These are phyloP conservation scores for Lacerta agilis DNA, from an alignment of 2,797 vertebrate genomes.

Conservation along the genomic window DNA sequence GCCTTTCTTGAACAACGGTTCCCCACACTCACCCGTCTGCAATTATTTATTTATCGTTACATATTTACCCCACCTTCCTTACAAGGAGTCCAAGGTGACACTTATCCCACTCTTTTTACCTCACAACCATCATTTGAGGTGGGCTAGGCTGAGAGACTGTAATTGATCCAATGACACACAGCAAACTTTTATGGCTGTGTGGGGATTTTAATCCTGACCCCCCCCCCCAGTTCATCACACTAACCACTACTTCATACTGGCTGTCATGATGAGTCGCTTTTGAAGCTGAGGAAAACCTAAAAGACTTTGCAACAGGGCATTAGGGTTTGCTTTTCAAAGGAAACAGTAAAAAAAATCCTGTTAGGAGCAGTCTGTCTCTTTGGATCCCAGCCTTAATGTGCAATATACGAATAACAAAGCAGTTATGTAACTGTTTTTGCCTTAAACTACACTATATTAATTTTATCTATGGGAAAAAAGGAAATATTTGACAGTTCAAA, in stretches of 20 bases:
- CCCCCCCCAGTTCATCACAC: too few relatives aligned
- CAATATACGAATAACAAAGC: not conserved
- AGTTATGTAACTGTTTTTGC: slow-evolving; percentile 13
- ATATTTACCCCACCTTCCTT: too few relatives aligned
- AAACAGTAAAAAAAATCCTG: not conserved
- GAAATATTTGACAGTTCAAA: slow-evolving; percentile 19
- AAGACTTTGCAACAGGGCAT: not conserved
- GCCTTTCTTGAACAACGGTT: not conserved
- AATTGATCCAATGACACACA: too few relatives aligned
- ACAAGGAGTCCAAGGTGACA: too few relatives aligned
- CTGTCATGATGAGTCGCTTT: not conserved
- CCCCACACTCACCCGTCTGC: too few relatives aligned
- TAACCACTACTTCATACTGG: too few relatives aligned
- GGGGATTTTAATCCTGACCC: too few relatives aligned
- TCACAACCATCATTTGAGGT: too few relatives aligned
- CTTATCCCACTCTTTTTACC: too few relatives aligned
- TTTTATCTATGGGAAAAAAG: not conserved
- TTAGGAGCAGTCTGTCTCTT: not conserved
- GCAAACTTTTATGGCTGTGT: too few relatives aligned
- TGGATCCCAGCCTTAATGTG: not conserved
- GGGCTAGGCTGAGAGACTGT: too few relatives aligned
- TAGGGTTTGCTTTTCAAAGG: not conserved
- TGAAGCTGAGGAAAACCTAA: not conserved
- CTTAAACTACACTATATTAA: slow-evolving; percentile 2
- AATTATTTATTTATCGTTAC: too few relatives aligned